Base-by-base conservation (phyloP, 2,888 invertebrate genomes). In the Anorthoa munda region DNA sequence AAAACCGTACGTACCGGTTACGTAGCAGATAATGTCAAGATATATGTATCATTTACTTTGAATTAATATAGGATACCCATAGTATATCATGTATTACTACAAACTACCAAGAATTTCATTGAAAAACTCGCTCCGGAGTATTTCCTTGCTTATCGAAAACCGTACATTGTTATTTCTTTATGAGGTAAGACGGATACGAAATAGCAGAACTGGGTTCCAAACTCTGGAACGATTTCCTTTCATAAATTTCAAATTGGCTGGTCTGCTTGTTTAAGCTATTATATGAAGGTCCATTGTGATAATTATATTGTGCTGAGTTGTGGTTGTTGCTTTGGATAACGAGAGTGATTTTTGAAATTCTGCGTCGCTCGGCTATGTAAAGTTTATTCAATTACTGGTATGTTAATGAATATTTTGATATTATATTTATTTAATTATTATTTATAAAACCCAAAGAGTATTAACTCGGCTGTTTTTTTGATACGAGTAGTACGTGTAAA, bases 251-350 rank as follows among this genome's bases (percentile, higher is more conserved):
- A 58, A 59, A 69, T 53, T 70, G 23, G 59, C 51, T 56, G 55
- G 26, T 64, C 26, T 55, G 17, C n/a, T 63, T 67, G 70, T 80
- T 61, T 69, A 63, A 69, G 63, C 72, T 60, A 23, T 56, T 18
- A 60, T 23, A 56, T 46, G 21, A 12, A 26, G 31, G 18, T 58
- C 17, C 23, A 65, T 59, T 72, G 39, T 76, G n/a, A 68, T 66
- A n/a, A n/a, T n/a, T n/a, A 71, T 53, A 78, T 68, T 71, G 65
- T 63, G 66, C 65, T 79, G 46, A 71, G 39, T 17, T n/a, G 18
- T 1, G 48, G 55, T 46, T 18, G 13, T 58, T 26, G 17, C 26
- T 59, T 26, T 66, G 31, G 17, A 46, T 46, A 66, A 23, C 15
- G 12, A 17, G 18, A 31, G 15, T 55, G 26, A 64, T 50, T 53